phyloP scores from a whole-genome alignment of 2,797 vertebrate genomes.

The Pseudochaenichthys georgianus region DNA sequence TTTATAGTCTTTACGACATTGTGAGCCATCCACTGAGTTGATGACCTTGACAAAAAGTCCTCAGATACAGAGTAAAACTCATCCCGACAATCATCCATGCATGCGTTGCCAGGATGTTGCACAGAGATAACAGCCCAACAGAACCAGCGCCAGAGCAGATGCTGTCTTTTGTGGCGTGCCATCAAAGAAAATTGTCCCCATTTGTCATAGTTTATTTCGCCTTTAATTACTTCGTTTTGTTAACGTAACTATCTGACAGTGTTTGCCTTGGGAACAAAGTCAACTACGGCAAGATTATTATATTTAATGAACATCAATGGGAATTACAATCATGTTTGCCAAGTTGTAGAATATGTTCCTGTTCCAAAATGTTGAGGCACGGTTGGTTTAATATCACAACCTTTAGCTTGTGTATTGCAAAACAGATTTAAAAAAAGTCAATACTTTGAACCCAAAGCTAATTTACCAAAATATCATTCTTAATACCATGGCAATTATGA shows the following conservation, averaged over 20 bases:
- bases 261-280: conserved; percentile 2
- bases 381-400: neutral
- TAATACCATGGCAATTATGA: conserved; percentile 23
- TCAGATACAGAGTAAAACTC: conserved; percentile 18
- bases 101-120: conserved; percentile 12
- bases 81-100: conserved; percentile 20
- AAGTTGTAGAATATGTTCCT: neutral
- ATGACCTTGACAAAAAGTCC: conserved; percentile 46
- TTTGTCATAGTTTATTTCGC: conserved; percentile 52
- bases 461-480: conserved; percentile 7
- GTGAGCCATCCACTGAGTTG: neutral
- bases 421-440: conserved; percentile 1
- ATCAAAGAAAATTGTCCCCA: conserved; percentile 40
- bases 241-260: conserved; percentile 6
- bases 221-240: conserved; percentile 41
- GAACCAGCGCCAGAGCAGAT: conserved; percentile 51
- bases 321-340: neutral
- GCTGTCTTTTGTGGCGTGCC: conserved; percentile 44
- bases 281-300: neutral
- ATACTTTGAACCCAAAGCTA: conserved; percentile 9
- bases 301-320: neutral
- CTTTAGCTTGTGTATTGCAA: neutral
- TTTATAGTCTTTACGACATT: neutral
- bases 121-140: conserved; percentile 32
- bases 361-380: neutral